phyloP scores from a whole-genome alignment of 2,113 vertebrate species.

The Salvelinus sp. region DNA sequence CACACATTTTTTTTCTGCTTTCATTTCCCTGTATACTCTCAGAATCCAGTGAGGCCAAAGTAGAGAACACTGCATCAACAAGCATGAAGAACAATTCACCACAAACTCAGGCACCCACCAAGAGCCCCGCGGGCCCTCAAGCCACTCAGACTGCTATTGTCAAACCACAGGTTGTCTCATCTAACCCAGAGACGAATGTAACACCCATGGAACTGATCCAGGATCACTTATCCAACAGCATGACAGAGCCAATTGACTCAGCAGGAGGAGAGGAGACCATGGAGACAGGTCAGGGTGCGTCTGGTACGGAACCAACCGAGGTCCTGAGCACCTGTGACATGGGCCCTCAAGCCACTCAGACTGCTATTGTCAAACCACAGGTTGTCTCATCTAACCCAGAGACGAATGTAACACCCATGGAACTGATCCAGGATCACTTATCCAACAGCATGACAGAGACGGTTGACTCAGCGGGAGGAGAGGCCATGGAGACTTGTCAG shows the following conservation, averaged over 20 bases:
- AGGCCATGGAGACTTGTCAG: conserved; percentile 22
- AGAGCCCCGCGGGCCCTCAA: neutral
- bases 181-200: conserved; percentile 4
- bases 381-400: neutral
- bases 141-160: neutral
- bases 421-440: conserved; percentile 23
- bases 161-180: neutral
- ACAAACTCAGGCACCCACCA: neutral
- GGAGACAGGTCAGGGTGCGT: conserved; percentile 15
- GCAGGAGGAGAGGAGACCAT: neutral
- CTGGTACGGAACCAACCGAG: conserved; percentile 20
- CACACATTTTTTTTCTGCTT: neutral
- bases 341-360: neutral
- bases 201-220: conserved; percentile 38
- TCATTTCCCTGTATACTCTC: conserved; percentile 36
- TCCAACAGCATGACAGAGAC: conserved; percentile 13
- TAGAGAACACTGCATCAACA: neutral
- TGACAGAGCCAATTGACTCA: neutral
- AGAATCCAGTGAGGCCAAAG: conserved; percentile 28
- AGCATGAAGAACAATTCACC: neutral
- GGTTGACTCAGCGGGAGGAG: neutral
- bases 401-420: conserved; percentile 32
- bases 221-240: conserved; percentile 9
- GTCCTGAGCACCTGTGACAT: conserved; percentile 25
- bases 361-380: neutral